Evolutionary conservation across 2,113 vertebrate species (phyloP).

Genomic region (Colius striatus): DNA sequence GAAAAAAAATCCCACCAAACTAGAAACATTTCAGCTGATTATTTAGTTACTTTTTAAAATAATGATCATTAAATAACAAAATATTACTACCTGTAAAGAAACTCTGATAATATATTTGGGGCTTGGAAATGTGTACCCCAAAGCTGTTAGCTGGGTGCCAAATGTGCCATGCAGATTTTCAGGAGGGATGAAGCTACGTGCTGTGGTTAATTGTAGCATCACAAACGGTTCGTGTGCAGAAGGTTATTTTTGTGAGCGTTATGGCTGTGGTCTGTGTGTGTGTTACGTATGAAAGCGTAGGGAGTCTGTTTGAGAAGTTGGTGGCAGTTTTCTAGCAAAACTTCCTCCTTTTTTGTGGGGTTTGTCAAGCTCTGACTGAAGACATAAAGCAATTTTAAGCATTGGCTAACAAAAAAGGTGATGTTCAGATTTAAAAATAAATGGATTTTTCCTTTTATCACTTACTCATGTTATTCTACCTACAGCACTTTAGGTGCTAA

Average conservation of each 20-base stretch:
- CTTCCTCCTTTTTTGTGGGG: neutral
- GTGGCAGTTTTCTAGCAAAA: neutral
- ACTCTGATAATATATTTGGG: neutral
- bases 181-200: neutral
- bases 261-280: neutral
- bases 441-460: neutral
- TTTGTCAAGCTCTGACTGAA: slow-evolving; percentile 2
- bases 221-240: neutral
- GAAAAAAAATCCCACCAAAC: neutral
- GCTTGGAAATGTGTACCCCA: neutral
- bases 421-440: neutral
- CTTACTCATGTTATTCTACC: neutral
- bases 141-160: neutral
- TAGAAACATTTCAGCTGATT: neutral
- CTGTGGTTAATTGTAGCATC: neutral
- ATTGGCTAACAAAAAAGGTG: neutral
- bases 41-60: slow-evolving; percentile 30
- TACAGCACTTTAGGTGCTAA: neutral
- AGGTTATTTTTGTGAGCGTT: neutral
- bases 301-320: neutral
- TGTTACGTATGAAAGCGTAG: neutral
- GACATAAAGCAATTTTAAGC: neutral
- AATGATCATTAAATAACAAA: neutral
- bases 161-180: neutral
- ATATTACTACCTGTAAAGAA: neutral